A percentile compares a stretch with the other conserved stretches of the same genome.
phyloP scores from a whole-genome alignment of 2,888 invertebrate genomes.

The Heterodera filipjevi region DNA sequence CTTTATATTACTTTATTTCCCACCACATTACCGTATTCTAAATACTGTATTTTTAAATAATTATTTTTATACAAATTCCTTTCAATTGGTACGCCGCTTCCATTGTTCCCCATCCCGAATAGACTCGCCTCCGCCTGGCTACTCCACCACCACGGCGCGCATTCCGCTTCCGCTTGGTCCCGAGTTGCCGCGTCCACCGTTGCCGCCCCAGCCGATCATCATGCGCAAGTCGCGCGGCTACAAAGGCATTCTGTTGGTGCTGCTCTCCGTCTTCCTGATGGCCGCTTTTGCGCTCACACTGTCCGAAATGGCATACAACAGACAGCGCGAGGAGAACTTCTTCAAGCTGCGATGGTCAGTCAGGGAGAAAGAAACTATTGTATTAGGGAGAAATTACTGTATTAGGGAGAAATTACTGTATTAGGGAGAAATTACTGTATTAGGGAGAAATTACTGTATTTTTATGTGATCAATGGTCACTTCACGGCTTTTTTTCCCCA shows the following conservation, averaged over 20 bases:
- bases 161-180: constrained; percentile 46
- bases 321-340: constrained; percentile 62
- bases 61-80: neutral
- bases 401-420: too few relatives aligned
- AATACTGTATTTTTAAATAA: neutral
- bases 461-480: too few relatives aligned
- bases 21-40: too few relatives aligned
- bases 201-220: constrained; percentile 43
- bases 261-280: constrained; percentile 57
- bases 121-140: constrained; percentile 45
- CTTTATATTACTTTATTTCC: too few relatives aligned
- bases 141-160: constrained; percentile 27
- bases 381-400: too few relatives aligned
- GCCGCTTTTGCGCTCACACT: constrained; percentile 57
- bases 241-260: constrained; percentile 56
- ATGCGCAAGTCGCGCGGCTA: constrained; percentile 48
- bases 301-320: constrained; percentile 61
- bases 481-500: too few relatives aligned
- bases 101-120: neutral
- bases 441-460: too few relatives aligned
- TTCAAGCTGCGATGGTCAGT: constrained; percentile 57
- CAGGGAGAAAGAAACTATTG: too few relatives aligned
- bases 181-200: constrained; percentile 36
- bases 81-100: too few relatives aligned
- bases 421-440: too few relatives aligned